Evolutionary conservation across 2,113 vertebrate species (phyloP).

Genomic region (Chaetops frenatus): DNA sequence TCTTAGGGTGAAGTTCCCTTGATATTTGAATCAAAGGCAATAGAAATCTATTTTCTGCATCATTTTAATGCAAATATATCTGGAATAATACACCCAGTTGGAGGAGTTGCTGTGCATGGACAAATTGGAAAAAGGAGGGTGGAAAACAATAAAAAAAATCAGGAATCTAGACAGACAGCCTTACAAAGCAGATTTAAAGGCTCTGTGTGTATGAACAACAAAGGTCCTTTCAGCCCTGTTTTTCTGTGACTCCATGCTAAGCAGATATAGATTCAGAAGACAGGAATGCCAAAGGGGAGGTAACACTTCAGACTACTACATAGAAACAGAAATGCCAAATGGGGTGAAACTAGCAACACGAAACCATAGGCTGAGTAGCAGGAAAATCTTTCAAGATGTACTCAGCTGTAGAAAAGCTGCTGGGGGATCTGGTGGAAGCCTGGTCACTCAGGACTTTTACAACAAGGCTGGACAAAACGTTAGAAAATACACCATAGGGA

Average conservation of each 20-base stretch:
- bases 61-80: slow-evolving; percentile 26
- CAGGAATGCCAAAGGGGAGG: neutral
- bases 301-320: neutral
- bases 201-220: neutral
- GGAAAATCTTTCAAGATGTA: neutral
- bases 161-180: neutral
- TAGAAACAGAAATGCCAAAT: neutral
- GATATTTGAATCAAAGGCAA: slow-evolving; percentile 15
- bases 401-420: neutral
- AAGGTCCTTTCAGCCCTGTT: neutral
- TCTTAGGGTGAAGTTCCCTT: slow-evolving; percentile 33
- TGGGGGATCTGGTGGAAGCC: neutral
- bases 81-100: neutral
- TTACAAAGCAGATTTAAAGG: neutral
- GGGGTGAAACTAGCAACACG: neutral
- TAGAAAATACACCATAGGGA: slow-evolving; percentile 24
- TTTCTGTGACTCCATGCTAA: neutral
- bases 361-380: neutral
- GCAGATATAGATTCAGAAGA: neutral
- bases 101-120: neutral
- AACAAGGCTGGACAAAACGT: slow-evolving; percentile 33
- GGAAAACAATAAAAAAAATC: neutral
- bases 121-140: neutral
- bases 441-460: slow-evolving; percentile 32
- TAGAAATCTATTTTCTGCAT: slow-evolving; percentile 7